Evolutionary conservation across 2,797 vertebrate species (phyloP).

Genomic region (Helarctos malayanus): DNA sequence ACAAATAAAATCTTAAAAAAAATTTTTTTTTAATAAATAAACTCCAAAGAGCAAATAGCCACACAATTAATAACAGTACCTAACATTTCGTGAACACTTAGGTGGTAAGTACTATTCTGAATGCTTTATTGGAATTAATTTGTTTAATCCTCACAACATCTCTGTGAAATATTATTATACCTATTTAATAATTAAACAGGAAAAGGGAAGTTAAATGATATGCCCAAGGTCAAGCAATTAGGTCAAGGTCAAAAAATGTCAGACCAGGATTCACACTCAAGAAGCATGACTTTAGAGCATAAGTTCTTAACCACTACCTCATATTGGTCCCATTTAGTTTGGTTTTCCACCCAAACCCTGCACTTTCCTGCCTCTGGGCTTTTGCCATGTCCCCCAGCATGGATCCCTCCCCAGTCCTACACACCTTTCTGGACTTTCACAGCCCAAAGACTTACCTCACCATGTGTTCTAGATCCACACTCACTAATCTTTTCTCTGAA

Average conservation of each 20-base stretch:
- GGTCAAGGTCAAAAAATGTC: not conserved
- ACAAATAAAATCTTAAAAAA: too few species aligned
- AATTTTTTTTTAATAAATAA: not conserved
- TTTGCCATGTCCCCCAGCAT: not conserved
- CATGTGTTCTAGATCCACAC: not conserved
- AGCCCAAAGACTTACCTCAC: not conserved
- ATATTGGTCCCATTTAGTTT: not conserved
- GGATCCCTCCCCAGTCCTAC: not conserved
- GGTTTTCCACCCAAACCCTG: not conserved
- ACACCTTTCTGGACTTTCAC: not conserved
- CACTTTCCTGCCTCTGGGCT: not conserved
- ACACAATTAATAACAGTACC: not conserved
- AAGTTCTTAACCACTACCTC: not conserved
- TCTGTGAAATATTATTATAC: slow-evolving; percentile 2
- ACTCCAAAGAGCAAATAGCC: not conserved
- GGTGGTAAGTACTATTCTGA: slow-evolving; percentile 18
- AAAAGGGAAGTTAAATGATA: slow-evolving; percentile 39
- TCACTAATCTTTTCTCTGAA: slow-evolving; percentile 39
- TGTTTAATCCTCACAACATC: not conserved
- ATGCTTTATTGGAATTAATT: not conserved
- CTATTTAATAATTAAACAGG: slow-evolving; percentile 46
- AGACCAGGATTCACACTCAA: not conserved
- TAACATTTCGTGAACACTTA: slow-evolving; percentile 24
- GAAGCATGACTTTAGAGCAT: not conserved
- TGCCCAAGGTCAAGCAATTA: slow-evolving; percentile 27